A percentile compares a stretch with the other conserved stretches of the same genome.
These are phyloP conservation scores for Entosphenus tridentatus DNA, from an alignment of 2,113 vertebrate genomes.

Conservation along the genomic window DNA sequence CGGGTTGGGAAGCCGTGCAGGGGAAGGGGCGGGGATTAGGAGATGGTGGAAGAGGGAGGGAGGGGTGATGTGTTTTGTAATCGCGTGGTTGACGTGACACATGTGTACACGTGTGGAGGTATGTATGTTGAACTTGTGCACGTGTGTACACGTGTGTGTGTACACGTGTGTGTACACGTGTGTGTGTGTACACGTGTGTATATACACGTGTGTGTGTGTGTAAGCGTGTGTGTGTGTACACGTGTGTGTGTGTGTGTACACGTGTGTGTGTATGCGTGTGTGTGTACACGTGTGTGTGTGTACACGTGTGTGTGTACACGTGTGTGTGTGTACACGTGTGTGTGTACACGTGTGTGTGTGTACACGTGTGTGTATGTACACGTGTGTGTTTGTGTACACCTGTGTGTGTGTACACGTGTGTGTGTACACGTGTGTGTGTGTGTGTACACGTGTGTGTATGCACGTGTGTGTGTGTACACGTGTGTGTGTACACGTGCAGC, in stretches of 20 bases:
- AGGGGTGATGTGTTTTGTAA: background rate
- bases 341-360: background rate
- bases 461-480: no score
- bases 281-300: no score
- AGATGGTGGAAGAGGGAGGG: background rate
- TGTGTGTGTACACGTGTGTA: background rate
- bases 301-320: background rate
- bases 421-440: no score
- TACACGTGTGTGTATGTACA: background rate
- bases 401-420: background rate
- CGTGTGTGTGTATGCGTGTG: no score
- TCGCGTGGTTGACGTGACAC: background rate
- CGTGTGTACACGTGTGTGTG: background rate
- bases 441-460: no score
- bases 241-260: no score
- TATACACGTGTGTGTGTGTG: background rate
- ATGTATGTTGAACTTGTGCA: background rate
- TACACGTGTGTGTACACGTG: background rate
- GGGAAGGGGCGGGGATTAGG: background rate
- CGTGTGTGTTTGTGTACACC: background rate
- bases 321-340: background rate
- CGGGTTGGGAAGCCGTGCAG: background rate
- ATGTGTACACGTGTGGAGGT: background rate
- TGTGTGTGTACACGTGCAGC: no score
- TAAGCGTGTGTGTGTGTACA: background rate